Percentiles rank a stretch among this genome's conserved stretches.
Conservation (phyloP, 2,888 invertebrate genomes). For the Spisula subtruncata region DNA sequence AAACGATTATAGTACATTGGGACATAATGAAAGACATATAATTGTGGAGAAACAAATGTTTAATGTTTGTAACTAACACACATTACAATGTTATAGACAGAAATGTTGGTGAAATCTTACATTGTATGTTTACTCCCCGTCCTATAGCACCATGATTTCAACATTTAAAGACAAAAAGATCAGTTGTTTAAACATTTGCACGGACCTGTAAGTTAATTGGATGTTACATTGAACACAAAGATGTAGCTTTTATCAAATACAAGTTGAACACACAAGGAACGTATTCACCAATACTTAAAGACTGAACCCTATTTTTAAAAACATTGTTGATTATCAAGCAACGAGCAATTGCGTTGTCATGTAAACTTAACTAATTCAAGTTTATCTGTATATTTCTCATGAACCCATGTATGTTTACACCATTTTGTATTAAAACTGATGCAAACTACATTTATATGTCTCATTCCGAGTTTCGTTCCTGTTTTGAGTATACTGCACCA, state of each 20-base stretch:
- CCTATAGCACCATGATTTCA: slow-evolving; percentile 53
- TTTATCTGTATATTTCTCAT: too few relatives aligned
- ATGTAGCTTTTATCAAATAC: not conserved
- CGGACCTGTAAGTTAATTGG: slow-evolving; percentile 6
- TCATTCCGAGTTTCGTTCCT: too few relatives aligned
- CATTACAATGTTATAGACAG: slow-evolving; percentile 70
- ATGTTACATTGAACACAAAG: not conserved
- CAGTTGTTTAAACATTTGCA: not conserved
- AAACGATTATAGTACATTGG: not conserved
- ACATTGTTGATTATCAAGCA: too few relatives aligned
- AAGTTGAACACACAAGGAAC: too few relatives aligned
- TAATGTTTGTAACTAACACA: slow-evolving; percentile 72
- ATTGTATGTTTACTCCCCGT: slow-evolving; percentile 26
- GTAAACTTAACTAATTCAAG: too few relatives aligned
- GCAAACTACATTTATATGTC: too few relatives aligned
- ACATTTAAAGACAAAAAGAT: slow-evolving; percentile 50
- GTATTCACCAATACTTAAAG: too few relatives aligned
- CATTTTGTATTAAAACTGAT: too few relatives aligned
- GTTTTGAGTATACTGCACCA: too few relatives aligned
- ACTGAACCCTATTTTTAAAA: too few relatives aligned
- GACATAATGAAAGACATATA: slow-evolving; percentile 47
- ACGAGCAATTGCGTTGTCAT: too few relatives aligned
- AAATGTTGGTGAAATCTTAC: slow-evolving; percentile 63
- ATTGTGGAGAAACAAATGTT: slow-evolving; percentile 67
- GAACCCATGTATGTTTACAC: too few relatives aligned